Evolutionary conservation across 2,888 invertebrate species (phyloP).

Genomic region (Sarcophaga caerulescens): DNA sequence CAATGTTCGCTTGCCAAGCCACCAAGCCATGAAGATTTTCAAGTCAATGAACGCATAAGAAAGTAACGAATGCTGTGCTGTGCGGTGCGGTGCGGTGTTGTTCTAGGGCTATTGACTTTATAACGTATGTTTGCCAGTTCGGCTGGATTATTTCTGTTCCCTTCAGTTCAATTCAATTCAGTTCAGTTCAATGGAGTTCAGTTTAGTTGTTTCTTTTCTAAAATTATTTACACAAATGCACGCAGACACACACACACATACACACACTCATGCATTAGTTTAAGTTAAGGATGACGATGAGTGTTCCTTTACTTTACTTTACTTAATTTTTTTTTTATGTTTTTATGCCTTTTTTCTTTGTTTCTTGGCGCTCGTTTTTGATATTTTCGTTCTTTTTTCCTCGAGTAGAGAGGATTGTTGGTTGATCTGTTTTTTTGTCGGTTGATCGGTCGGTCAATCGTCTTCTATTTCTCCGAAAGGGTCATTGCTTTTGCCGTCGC

Average conservation of each 20-base stretch:
- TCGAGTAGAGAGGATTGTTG: background rate
- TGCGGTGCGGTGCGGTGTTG: conserved; percentile 23
- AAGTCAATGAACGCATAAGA: conserved; percentile 59
- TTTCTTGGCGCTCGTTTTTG: background rate
- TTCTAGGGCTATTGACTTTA: conserved; percentile 59
- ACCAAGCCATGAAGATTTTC: conserved; percentile 4
- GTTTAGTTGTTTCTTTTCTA: conserved; percentile 17
- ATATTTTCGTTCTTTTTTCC: background rate
- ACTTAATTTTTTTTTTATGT: background rate
- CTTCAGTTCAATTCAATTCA: background rate
- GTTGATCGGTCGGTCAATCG: conserved; percentile 48
- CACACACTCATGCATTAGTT: background rate
- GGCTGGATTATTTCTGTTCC: conserved; percentile 24
- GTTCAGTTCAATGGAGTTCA: background rate
- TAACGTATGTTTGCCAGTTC: conserved; percentile 29
- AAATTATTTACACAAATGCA: background rate
- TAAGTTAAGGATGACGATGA: conserved; percentile 9
- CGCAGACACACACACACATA: too few species aligned
- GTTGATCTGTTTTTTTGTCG: conserved; percentile 51
- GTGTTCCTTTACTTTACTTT: conserved; percentile 11
- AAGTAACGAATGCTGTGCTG: conserved; percentile 48
- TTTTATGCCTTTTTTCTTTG: background rate
- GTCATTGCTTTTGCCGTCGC: conserved; percentile 47
- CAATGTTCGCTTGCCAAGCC: conserved; percentile 20
- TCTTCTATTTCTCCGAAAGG: conserved; percentile 59